These are phyloP conservation scores for Hermaeophaga mercurialis DNA, from an alignment of 2,888 invertebrate genomes.

Conservation along the genomic window DNA sequence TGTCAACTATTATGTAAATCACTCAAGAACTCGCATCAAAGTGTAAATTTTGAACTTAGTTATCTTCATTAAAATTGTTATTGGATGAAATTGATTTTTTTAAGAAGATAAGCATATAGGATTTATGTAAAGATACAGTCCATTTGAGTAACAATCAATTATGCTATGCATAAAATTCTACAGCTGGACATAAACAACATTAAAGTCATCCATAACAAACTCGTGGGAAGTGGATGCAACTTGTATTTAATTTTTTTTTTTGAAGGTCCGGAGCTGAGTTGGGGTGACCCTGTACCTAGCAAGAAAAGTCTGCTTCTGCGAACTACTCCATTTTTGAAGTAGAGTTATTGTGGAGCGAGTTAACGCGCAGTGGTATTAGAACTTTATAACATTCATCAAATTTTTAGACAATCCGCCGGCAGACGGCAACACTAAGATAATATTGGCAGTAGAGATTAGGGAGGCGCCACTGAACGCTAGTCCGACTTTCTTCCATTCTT, in stretches of 20 bases:
- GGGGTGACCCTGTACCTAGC: neutral
- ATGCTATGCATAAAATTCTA: too few relatives aligned
- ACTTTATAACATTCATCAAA: constrained; percentile 18
- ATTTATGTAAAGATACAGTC: too few relatives aligned
- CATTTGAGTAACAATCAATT: too few relatives aligned
- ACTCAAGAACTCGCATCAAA: too few relatives aligned
- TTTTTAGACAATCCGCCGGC: constrained; percentile 17
- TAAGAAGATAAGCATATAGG: too few relatives aligned
- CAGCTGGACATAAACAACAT: too few relatives aligned
- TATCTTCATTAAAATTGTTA: too few relatives aligned
- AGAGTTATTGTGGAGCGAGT: constrained; percentile 11
- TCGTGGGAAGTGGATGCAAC: too few relatives aligned
- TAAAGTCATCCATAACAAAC: too few relatives aligned
- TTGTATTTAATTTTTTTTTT: neutral
- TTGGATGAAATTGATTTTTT: too few relatives aligned
- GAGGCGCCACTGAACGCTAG: constrained; percentile 11
- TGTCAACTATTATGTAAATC: too few relatives aligned
- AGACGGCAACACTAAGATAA: constrained; percentile 12
- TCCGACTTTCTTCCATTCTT: constrained; percentile 16
- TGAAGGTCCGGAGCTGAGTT: neutral
- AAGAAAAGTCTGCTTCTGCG: constrained; percentile 1
- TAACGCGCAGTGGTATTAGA: constrained; percentile 13
- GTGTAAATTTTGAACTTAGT: too few relatives aligned
- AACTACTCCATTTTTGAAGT: constrained; percentile 10
- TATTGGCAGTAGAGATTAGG: constrained; percentile 14